Base-by-base conservation (phyloP, 2,113 vertebrate species). In the Strix aluco region DNA sequence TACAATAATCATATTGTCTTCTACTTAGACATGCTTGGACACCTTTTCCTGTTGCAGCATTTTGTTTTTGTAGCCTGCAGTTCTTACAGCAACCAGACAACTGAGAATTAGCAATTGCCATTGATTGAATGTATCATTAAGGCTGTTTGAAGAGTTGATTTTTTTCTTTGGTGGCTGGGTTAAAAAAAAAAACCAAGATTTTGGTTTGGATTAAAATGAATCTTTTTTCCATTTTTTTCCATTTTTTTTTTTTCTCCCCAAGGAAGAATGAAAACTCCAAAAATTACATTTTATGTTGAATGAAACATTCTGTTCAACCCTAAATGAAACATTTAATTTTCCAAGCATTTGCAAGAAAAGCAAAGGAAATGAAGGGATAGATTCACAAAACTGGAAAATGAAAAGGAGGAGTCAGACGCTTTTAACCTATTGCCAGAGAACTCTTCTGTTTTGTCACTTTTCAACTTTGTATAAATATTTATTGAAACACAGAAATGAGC, bases 401-500 rank as follows among this genome's bases (percentile, higher is more conserved):
- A 57, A 72, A 70, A 66, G 36, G 51, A 74, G 38, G 13, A 62
- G 19, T 63, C 0, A 0, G 46, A 55, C 32, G 55, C 42, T 88
- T 95, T 86, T 67, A 96, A 36, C n/a, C 79, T 77, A 46, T 47
- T 93, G 61, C 86, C 59, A 77, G 86, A 81, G 14, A 80, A 73
- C 36, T 90, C 46, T 49, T 75, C 91, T 88, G 55, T 69, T 92
- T 83, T 90, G 78, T 81, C 83, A 78, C 83, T 91, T 94, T 91
- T 91, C 69, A 86, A 40, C 69, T 88, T 62, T 47, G 20, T 91
- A 63, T 94, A 92, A 91, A 92, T 94, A 88, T 94, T 88, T 93
- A 92, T 90, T 74, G 49, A 55, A 96, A 92, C 59, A 84, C 32
- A 92, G 72, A 91, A 94, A 67, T 1, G 9, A 88, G 17, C 46